A percentile compares a stretch with the other conserved stretches of the same genome.
Conservation (phyloP, 2,888 invertebrate genomes). For the Pandemis cinnamomeana region DNA sequence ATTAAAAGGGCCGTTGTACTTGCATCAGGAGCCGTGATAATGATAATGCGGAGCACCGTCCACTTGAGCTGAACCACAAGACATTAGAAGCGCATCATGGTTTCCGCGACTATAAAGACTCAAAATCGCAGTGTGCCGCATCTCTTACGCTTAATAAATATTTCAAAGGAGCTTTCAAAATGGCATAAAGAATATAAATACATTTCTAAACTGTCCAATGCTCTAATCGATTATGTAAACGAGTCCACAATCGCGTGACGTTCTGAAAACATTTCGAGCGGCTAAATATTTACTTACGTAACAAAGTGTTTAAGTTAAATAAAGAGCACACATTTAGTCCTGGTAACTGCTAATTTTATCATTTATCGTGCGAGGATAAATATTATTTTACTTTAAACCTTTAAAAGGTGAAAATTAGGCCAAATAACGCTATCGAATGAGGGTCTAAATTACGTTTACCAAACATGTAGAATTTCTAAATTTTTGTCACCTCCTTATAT, state of each 20-base stretch:
- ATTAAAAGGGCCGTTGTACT: too few species aligned
- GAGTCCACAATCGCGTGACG: slow-evolving; percentile 3
- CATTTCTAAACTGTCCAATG: not conserved
- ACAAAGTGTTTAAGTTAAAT: slow-evolving; percentile 17
- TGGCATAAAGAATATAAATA: slow-evolving; percentile 27
- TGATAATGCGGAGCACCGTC: too few species aligned
- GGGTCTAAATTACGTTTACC: not conserved
- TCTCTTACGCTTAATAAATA: slow-evolving; percentile 9
- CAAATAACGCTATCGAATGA: not conserved
- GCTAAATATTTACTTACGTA: slow-evolving; percentile 15
- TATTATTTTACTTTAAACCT: slow-evolving; percentile 2
- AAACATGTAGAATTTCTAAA: not conserved
- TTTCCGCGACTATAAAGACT: not conserved
- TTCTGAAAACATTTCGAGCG: slow-evolving; percentile 13
- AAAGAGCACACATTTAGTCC: not conserved
- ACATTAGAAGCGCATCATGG: not conserved
- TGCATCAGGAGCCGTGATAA: not conserved
- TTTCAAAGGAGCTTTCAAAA: slow-evolving; percentile 30
- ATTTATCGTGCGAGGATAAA: not conserved
- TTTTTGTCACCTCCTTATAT: not conserved
- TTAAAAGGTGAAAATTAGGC: not conserved
- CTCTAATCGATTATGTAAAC: slow-evolving; percentile 23
- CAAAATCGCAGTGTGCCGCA: not conserved
- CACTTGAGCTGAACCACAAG: not conserved
- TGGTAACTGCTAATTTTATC: slow-evolving; percentile 20